Base-by-base conservation (phyloP, 2,888 invertebrate genomes). In the Pteria penguin region DNA sequence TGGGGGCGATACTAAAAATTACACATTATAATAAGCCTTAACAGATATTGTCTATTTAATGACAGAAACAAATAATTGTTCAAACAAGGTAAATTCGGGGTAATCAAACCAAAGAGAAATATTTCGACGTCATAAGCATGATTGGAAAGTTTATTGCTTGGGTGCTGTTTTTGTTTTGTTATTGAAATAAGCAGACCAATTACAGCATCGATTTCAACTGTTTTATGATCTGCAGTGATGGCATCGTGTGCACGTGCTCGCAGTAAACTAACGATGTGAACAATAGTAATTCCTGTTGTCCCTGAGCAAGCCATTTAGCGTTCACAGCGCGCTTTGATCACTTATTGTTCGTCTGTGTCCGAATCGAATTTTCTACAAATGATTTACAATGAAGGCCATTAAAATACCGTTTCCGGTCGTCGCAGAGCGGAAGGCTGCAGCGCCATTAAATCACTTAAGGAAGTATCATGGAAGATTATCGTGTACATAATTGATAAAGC, bases 401-500 rank as follows among this genome's bases (percentile, higher is more conserved):
- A 73, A 29, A 67, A 33, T 57, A 31, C 54, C 61, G 60, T 73
- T 73, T 68, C 67, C 67, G 67, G 45, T 73, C 55, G 60, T 67
- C 67, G 54, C 73, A 67, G 61, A 60, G 61, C 73, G 73, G 73
- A 73, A 73, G 61, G 60, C 61, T 67, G 58, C 32, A 67, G 26
- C 60, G 67, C 61, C 63, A 68, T 68, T 73, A 73, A 73, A 73
- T 68, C 67, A 67, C 73, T 26, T 33, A 60, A 54, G 45, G n/a
- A 60, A 60, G 52, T 61, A 61, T 67, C 32, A 52, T 45, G 26
- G 60, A 32, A 61, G 61, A 58, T 72, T 67, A 61, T 26, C 67
- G n/a, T 66, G 60, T 73, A 63, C 73, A 73, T 73, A 73, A 73
- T 73, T 73, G 73, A 73, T 73, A 73, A 73, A 67, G 31, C 33